phyloP scores from a whole-genome alignment of 2,888 invertebrate genomes.

The Timema podura region DNA sequence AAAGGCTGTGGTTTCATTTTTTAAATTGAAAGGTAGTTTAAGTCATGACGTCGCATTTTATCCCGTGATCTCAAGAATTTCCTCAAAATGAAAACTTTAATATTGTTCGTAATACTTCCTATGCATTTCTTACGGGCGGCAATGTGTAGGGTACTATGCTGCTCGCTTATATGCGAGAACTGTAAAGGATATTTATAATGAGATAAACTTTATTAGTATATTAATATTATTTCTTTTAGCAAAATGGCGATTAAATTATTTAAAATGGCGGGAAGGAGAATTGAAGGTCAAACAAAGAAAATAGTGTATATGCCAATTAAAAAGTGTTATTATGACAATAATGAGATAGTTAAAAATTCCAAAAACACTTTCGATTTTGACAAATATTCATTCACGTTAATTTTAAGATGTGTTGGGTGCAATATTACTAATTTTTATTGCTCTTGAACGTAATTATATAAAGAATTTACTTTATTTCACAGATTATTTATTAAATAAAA shows the following conservation, averaged over 20 bases:
- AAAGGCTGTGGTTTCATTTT: neutral
- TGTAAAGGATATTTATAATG: neutral
- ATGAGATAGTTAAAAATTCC: neutral
- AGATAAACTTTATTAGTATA: no score
- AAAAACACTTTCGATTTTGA: neutral
- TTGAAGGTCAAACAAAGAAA: conserved; percentile 34
- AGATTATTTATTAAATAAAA: no score
- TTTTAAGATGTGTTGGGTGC: no score
- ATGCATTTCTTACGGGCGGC: conserved; percentile 4
- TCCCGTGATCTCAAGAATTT: conserved; percentile 33
- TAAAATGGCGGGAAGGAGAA: conserved; percentile 36
- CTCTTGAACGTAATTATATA: no score
- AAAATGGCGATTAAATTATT: conserved; percentile 34
- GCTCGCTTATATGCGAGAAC: neutral
- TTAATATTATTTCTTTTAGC: conserved; percentile 27
- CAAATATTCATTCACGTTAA: no score
- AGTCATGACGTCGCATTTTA: conserved; percentile 35
- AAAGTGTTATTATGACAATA: conserved; percentile 10
- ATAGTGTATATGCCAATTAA: conserved; percentile 25
- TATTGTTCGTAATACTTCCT: neutral
- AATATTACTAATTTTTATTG: no score
- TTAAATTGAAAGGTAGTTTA: conserved; percentile 34
- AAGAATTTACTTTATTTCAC: no score
- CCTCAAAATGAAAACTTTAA: conserved; percentile 1
- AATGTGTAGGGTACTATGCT: neutral